Percentiles rank a stretch among this genome's conserved stretches.
Conservation (phyloP, 2,113 vertebrate genomes). For the Eurystomus gularis region DNA sequence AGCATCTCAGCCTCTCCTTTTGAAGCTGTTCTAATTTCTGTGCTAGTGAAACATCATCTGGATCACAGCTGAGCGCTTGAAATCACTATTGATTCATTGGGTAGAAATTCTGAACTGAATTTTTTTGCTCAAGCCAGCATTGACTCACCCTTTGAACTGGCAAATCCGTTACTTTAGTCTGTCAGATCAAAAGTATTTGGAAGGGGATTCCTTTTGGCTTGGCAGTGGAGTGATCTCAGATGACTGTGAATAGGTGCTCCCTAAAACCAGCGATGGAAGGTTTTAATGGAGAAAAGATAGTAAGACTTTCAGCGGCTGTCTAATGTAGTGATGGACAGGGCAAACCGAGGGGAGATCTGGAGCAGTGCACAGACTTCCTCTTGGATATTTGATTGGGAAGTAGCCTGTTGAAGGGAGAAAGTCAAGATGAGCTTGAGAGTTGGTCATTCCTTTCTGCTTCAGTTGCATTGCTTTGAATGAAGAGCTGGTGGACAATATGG, state of each 20-base stretch:
- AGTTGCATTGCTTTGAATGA: rapidly evolving
- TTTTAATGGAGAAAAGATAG: neutral
- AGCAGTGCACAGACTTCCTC: neutral
- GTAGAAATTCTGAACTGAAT: neutral
- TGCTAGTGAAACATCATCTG: neutral
- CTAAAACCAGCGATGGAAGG: neutral
- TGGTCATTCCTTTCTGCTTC: neutral
- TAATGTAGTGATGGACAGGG: neutral
- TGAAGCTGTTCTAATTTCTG: neutral
- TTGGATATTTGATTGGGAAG: neutral
- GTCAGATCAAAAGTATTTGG: neutral
- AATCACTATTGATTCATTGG: neutral
- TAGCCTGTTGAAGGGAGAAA: neutral
- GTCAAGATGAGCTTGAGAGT: neutral
- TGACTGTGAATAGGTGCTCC: neutral
- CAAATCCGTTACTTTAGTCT: neutral
- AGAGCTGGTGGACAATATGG: neutral
- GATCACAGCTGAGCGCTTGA: neutral
- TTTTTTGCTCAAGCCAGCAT: neutral
- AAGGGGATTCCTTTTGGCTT: neutral
- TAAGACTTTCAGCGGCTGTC: neutral
- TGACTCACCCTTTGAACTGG: neutral
- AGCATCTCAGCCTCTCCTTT: neutral
- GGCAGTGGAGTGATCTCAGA: neutral
- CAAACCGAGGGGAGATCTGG: neutral